Conservation (phyloP, 2,113 vertebrate genomes). For the Steatornis caripensis region DNA sequence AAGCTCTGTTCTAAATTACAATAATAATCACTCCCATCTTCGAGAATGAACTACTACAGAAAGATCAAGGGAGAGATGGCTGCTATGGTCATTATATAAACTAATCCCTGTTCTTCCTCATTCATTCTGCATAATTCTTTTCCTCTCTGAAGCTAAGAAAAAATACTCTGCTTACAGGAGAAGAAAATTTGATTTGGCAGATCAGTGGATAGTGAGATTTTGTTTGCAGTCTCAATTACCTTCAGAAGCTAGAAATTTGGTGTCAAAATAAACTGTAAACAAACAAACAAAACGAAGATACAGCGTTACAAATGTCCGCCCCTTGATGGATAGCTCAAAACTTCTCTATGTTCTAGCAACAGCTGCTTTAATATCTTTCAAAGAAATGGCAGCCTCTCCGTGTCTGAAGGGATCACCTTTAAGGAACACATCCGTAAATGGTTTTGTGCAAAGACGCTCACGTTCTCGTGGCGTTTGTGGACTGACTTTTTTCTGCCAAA, state of each 20-base stretch:
- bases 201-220: slow-evolving; percentile 26
- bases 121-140: slow-evolving; percentile 9
- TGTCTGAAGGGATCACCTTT: slow-evolving; percentile 31
- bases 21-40: neutral
- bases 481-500: neutral
- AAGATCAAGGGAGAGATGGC: slow-evolving; percentile 38
- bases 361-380: slow-evolving; percentile 40
- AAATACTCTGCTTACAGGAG: neutral
- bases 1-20: neutral
- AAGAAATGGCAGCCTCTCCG: slow-evolving; percentile 11
- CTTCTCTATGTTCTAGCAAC: slow-evolving; percentile 7
- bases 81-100: slow-evolving; percentile 6
- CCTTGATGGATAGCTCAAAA: neutral
- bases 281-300: neutral
- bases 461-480: neutral
- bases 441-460: neutral
- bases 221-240: slow-evolving; percentile 51
- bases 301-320: neutral
- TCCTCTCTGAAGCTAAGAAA: slow-evolving; percentile 8
- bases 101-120: slow-evolving; percentile 8
- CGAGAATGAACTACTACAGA: neutral
- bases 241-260: neutral
- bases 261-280: slow-evolving; percentile 20
- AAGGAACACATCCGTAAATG: neutral
- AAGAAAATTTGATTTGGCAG: slow-evolving; percentile 43